Evolutionary conservation across 2,888 invertebrate genomes (phyloP), one percentile per base, ranked within the genome.

Genomic region (Leptura quadrifasciata): DNA sequence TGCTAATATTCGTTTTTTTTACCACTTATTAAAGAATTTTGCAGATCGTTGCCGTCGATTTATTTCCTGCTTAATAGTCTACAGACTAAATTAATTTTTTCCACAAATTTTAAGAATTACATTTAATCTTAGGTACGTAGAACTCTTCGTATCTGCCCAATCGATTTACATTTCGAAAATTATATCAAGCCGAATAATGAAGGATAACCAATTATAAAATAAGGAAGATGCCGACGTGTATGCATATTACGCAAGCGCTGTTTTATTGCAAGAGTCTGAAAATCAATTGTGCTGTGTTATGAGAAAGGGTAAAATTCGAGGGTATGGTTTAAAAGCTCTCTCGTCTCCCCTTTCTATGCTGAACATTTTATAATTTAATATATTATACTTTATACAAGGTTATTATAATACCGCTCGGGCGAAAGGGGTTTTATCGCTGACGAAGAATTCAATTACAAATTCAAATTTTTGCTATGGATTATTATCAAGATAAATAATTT

Each of bases 191-290:
- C 2, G 18, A 15, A 8, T 20, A 10, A 57, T 20, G 20, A 18
- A 21, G 20, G 57, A 15, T 20, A 57, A 18, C 21, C 18, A 52
- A 47, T 65, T 27, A 64, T 64, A 47, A 64, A 47, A 47, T 64
- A 64, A 65, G 65, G 65, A 24, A 65, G 52, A 24, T 52, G 21
- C 65, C 24, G 80, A 78, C 79, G 77, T 74, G 80, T 80, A 76
- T 75, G 79, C 0, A 21, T 57, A 72, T 80, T 78, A 82, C 84
- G 84, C 84, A 84, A 78, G 84, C 84, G 84, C 81, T 76, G 78
- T 71, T 72, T 82, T 79, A 80, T 83, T 79, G 80, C 76, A 79
- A 79, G 76, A 82, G 80, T 76, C 79, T 80, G 82, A 82, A 83
- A 83, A 83, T 83, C 83, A 83, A 83, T 83, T 81, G 81, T 80